Percentiles rank a stretch among this genome's conserved stretches.
phyloP scores from a whole-genome alignment of 2,797 vertebrate species.

The Hoplostethus atlanticus region DNA sequence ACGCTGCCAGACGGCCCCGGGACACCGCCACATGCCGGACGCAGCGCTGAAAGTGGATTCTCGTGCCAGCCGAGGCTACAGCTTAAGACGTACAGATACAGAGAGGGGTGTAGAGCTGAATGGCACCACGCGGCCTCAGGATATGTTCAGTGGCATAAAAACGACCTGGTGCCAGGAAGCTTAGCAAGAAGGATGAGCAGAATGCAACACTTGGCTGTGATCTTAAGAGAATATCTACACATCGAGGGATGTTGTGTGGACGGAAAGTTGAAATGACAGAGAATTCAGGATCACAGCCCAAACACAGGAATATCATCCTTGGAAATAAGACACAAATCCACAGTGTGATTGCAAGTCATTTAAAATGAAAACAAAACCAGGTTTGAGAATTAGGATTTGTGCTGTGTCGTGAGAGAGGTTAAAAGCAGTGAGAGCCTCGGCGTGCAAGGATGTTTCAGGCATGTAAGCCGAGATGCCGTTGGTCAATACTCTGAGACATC shows the following conservation, averaged over 20 bases:
- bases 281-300: too few relatives aligned
- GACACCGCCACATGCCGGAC: constrained; percentile 15
- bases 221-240: too few relatives aligned
- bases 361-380: background rate
- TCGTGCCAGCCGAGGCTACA: constrained; percentile 4
- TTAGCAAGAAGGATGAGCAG: too few relatives aligned
- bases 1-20: constrained; percentile 35
- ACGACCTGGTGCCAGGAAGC: background rate
- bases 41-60: background rate
- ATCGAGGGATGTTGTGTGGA: too few relatives aligned
- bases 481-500: constrained; percentile 74
- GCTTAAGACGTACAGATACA: constrained; percentile 5
- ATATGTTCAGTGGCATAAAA: background rate
- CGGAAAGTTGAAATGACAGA: too few relatives aligned
- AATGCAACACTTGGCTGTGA: too few relatives aligned
- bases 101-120: background rate
- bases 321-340: too few relatives aligned
- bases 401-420: background rate
- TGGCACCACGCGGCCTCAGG: background rate
- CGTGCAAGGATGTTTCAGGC: constrained; percentile 40
- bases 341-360: too few relatives aligned
- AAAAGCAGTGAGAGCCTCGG: background rate
- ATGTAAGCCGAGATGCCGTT: constrained; percentile 65
- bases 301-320: too few relatives aligned
- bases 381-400: background rate